These are phyloP conservation scores for Aricia artaxerxes DNA, from an alignment of 2,888 invertebrate species.

Conservation along the genomic window DNA sequence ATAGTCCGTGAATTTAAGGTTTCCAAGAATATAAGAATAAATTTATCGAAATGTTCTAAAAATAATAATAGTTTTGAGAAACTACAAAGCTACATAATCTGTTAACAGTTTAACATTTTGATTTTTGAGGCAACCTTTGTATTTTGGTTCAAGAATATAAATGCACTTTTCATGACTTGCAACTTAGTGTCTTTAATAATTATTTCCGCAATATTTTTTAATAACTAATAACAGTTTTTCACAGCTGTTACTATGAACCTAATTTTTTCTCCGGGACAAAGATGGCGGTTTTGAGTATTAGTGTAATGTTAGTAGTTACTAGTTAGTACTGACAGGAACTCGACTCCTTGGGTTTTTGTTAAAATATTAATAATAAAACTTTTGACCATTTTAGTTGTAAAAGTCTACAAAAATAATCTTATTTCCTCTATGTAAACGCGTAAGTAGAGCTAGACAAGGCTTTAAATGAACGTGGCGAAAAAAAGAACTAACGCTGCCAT, in stretches of 20 bases:
- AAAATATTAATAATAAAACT: not conserved
- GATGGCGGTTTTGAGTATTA: not conserved
- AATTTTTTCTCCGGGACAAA: not conserved
- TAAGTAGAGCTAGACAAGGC: not conserved
- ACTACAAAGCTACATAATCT: not conserved
- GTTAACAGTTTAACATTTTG: not conserved
- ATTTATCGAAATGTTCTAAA: not conserved
- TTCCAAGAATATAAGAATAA: not conserved
- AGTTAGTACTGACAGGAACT: conserved; percentile 2
- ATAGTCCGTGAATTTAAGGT: not conserved
- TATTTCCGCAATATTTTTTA: not conserved
- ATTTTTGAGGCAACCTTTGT: conserved; percentile 2
- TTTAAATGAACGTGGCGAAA: too few species aligned
- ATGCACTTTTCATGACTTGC: conserved; percentile 7
- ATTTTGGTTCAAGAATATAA: not conserved
- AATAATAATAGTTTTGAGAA: not conserved
- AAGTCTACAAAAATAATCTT: not conserved
- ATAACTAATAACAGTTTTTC: not conserved
- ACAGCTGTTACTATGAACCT: not conserved
- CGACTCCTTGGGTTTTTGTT: not conserved
- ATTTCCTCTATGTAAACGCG: not conserved
- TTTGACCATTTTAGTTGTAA: conserved; percentile 7
- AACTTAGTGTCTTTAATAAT: not conserved
- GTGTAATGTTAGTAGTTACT: not conserved
- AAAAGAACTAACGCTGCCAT: too few species aligned